A percentile compares a stretch with the other conserved stretches of the same genome.
Evolutionary conservation across 2,113 vertebrate species (phyloP).

Genomic region (Odocoileus virginianus): DNA sequence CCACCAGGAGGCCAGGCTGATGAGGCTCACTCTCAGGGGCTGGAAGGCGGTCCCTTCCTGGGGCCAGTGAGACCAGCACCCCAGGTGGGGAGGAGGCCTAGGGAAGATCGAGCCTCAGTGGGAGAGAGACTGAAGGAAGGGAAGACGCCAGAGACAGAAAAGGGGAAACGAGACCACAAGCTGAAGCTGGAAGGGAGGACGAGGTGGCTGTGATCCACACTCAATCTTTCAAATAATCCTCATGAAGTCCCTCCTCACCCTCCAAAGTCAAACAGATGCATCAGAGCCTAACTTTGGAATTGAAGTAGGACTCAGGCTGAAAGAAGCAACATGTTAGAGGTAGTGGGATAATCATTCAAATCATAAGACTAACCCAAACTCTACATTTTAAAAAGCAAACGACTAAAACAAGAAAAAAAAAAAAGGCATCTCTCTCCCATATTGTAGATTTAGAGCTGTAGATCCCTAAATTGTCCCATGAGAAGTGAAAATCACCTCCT

Average conservation of each 20-base stretch:
- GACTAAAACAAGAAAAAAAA: neutral
- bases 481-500: neutral
- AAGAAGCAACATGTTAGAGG: accelerated
- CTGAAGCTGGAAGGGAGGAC: too few relatives aligned
- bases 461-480: neutral
- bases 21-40: neutral
- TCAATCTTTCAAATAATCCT: too few relatives aligned
- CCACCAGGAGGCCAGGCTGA: neutral
- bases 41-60: neutral
- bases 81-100: neutral
- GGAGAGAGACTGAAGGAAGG: neutral
- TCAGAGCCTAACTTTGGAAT: neutral
- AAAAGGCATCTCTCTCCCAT: neutral
- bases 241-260: neutral
- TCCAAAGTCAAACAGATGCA: neutral
- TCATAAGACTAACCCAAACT: too few relatives aligned
- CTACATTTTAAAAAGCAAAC: neutral
- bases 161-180: accelerated
- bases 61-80: too few relatives aligned
- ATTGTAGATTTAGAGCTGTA: too few relatives aligned
- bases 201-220: neutral
- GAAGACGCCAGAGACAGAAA: accelerated
- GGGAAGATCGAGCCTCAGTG: accelerated
- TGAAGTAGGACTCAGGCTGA: too few relatives aligned
- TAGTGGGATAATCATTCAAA: accelerated